Conservation (phyloP, 2,797 vertebrate species). For the Acestrorhynchus altus region DNA sequence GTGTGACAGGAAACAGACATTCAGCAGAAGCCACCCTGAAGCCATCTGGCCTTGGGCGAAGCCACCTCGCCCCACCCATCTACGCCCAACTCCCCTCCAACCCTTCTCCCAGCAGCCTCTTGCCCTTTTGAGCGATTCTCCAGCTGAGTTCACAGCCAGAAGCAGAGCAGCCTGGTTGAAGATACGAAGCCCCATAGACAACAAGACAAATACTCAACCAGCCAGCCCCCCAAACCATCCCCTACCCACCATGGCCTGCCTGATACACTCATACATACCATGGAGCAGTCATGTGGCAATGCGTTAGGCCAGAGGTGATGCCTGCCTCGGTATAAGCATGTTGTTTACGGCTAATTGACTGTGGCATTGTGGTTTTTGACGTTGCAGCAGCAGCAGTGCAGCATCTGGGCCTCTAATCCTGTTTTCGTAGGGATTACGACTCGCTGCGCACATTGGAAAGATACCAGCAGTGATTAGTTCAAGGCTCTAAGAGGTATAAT, state of each 20-base stretch:
- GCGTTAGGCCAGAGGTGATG: background rate
- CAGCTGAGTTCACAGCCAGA: conserved; percentile 12
- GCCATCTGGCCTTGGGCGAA: background rate
- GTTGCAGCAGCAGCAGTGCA: background rate
- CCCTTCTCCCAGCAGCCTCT: conserved; percentile 36
- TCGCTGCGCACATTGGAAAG: conserved; percentile 11
- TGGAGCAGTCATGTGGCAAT: background rate
- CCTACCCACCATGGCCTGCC: background rate
- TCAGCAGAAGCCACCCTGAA: background rate
- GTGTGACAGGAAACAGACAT: conserved; percentile 7
- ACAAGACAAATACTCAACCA: background rate
- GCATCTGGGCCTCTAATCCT: conserved; percentile 16
- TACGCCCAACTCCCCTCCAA: conserved; percentile 9
- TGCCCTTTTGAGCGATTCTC: conserved; percentile 35
- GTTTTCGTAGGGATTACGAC: conserved; percentile 27
- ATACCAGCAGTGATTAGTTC: conserved; percentile 28
- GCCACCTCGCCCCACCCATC: background rate
- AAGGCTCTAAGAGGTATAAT: conserved; percentile 22
- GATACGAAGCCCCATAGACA: background rate
- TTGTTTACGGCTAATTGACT: conserved; percentile 11
- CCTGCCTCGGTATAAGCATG: background rate
- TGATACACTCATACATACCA: background rate
- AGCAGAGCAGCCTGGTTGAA: background rate
- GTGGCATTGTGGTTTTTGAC: conserved; percentile 12
- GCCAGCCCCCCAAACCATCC: background rate